Percentiles rank a stretch among this genome's conserved stretches.
Conservation (phyloP, 2,888 invertebrate species). For the Drosophila lacicola region DNA sequence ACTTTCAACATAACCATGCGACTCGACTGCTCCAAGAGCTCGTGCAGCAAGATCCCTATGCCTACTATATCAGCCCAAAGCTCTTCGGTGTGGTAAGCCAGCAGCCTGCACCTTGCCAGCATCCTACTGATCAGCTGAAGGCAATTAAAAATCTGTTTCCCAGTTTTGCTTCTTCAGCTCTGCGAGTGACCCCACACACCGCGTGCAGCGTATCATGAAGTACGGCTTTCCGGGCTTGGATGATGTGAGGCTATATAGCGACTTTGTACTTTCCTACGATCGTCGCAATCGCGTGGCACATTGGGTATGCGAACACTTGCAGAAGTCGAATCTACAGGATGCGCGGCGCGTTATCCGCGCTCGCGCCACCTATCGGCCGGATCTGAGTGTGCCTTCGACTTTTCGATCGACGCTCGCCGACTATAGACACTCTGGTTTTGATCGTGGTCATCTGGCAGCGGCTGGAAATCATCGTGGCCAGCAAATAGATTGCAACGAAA, state of each 20-base stretch:
- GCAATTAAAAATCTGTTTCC: background rate
- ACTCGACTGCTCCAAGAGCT: slow-evolving; percentile 47
- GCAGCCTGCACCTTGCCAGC: background rate
- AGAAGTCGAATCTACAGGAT: slow-evolving; percentile 88
- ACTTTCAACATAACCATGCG: slow-evolving; percentile 69
- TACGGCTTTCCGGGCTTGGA: slow-evolving; percentile 96
- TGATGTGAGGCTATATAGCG: slow-evolving; percentile 93
- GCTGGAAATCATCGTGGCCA: slow-evolving; percentile 95
- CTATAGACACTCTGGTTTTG: slow-evolving; percentile 95
- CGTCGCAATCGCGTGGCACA: slow-evolving; percentile 93
- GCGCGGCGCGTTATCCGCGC: slow-evolving; percentile 89
- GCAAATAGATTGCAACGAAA: slow-evolving; percentile 94
- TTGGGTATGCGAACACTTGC: slow-evolving; percentile 98
- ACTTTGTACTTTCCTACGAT: slow-evolving; percentile 97
- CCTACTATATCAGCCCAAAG: slow-evolving; percentile 68
- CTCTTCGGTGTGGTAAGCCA: slow-evolving; percentile 59
- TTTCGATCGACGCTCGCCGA: slow-evolving; percentile 93
- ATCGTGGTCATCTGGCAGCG: slow-evolving; percentile 97
- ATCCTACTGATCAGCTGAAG: background rate
- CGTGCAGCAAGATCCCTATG: slow-evolving; percentile 72
- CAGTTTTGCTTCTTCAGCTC: slow-evolving; percentile 62
- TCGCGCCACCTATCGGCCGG: slow-evolving; percentile 92
- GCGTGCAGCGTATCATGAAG: slow-evolving; percentile 92
- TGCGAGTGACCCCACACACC: slow-evolving; percentile 39
- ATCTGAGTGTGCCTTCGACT: slow-evolving; percentile 91